Evolutionary conservation across 2,113 vertebrate genomes (phyloP).

Genomic region (Tychaedon coryphoeus): DNA sequence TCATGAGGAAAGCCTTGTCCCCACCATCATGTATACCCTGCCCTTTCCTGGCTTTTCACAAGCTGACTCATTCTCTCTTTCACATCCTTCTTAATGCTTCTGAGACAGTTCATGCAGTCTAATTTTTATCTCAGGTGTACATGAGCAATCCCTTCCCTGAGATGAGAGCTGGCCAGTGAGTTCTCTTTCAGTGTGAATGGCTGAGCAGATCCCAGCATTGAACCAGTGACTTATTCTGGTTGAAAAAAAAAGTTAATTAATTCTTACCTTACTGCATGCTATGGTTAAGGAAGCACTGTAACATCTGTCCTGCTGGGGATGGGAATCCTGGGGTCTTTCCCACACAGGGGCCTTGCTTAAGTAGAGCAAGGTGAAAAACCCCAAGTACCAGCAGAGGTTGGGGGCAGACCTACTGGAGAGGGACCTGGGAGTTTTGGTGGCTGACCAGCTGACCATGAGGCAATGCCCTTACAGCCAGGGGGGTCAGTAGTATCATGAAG

Average conservation of each 20-base stretch:
- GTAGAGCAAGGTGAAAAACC: neutral
- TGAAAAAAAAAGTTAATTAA: neutral
- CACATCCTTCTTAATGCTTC: neutral
- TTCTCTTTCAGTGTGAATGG: fast-evolving
- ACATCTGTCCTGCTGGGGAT: neutral
- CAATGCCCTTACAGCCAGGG: neutral
- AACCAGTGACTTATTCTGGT: neutral
- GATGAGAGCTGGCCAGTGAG: neutral
- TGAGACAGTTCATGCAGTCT: neutral
- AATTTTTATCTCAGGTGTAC: neutral
- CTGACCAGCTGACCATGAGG: neutral
- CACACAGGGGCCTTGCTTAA: neutral
- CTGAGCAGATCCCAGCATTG: neutral
- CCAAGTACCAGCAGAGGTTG: neutral
- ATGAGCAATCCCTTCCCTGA: neutral
- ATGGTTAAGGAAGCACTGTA: neutral
- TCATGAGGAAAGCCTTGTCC: neutral
- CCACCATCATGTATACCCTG: too few species aligned
- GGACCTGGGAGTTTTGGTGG: neutral
- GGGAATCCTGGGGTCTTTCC: neutral
- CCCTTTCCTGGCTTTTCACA: neutral
- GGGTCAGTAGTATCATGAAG: fast-evolving
- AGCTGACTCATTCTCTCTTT: fast-evolving
- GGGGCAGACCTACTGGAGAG: neutral
- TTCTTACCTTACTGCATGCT: neutral